Evolutionary conservation across 2,888 invertebrate genomes (phyloP).

Genomic region (Loripinus fragilis): DNA sequence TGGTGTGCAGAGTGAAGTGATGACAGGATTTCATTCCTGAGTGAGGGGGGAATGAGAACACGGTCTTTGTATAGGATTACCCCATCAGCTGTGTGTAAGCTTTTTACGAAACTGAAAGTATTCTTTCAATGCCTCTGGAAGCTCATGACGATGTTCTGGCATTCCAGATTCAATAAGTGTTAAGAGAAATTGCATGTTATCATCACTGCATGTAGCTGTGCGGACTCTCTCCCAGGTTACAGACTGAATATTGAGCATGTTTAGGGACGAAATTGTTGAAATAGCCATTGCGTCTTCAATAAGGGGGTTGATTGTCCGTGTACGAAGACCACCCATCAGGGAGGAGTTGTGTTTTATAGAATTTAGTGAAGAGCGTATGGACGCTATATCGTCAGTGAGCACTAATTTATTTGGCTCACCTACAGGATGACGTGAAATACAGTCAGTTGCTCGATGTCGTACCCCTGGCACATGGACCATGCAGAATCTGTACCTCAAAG

Average conservation of each 20-base stretch:
- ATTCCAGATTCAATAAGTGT: too few species aligned
- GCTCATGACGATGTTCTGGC: too few species aligned
- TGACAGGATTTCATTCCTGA: too few species aligned
- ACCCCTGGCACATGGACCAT: conserved; percentile 56
- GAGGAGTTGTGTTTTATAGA: conserved; percentile 5
- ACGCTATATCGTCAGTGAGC: conserved; percentile 30
- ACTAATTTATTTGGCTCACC: conserved; percentile 17
- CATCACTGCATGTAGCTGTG: conserved; percentile 56
- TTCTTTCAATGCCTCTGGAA: conserved; percentile 24
- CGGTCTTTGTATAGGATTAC: conserved; percentile 59
- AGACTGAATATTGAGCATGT: conserved; percentile 17
- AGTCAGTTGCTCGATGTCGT: conserved; percentile 33
- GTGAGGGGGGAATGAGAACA: too few species aligned
- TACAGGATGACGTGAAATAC: conserved; percentile 40
- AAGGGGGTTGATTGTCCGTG: not conserved
- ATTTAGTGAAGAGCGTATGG: not conserved
- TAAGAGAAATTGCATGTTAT: conserved; percentile 41
- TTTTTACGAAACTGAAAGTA: conserved; percentile 35
- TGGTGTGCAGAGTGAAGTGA: conserved; percentile 69
- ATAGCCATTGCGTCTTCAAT: not conserved
- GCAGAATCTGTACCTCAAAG: conserved; percentile 49
- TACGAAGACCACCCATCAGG: not conserved
- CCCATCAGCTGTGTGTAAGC: conserved; percentile 51
- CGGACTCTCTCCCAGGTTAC: conserved; percentile 62
- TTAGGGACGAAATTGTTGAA: conserved; percentile 21